Base-by-base conservation (phyloP, 2,888 invertebrate genomes). In the Harpagoxenus sublaevis region DNA sequence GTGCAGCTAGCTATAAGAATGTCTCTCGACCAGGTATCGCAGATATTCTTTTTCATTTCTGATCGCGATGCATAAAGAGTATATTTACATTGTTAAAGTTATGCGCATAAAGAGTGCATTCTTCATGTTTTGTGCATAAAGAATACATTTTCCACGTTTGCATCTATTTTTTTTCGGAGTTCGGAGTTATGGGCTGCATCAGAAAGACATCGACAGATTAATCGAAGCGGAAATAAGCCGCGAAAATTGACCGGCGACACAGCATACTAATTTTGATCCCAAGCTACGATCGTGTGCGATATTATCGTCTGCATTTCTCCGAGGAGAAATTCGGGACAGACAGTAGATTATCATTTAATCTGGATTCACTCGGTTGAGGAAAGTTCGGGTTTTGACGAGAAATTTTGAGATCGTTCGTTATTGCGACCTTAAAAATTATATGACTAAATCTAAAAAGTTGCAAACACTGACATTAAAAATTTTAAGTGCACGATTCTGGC, bases 21-120 rank as follows among this genome's bases (percentile, higher is more conserved):
- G 96, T 96, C 96, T 94, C 95, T 96, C 87, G 95, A 95, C 87
- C 95, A 95, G 94, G 96, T 96, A 93, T 94, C 91, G 39, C 53
- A 39, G 15, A 79, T 62, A 74, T 73, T 5, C 73, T 15, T 10
- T 39, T 39, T n/a, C 0, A 15, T 35, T 42, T 70, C 28, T n/a
- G 4, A 42, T 35, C 8, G 9, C 35, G 10, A 31, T 31, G 15
- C 31, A 3, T 12, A n/a, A 65, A 65, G 35, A 63, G 2, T 23
- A 23, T 23, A 23, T 23, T 0, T 28, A 18, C 31, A 51, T 66
- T 66, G n/a, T 66, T 4, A 45, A 23, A 35, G 6, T 31, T 63
- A 18, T 60, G 8, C 31, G 3, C 18, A 35, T 15, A 18, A 60
- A 42, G n/a, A 63, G 39, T 42, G 3, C 10, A 42, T 5, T 66